A percentile compares a stretch with the other conserved stretches of the same genome.
phyloP scores from a whole-genome alignment of 2,113 vertebrate genomes.

The Epinephelus fuscoguttatus region DNA sequence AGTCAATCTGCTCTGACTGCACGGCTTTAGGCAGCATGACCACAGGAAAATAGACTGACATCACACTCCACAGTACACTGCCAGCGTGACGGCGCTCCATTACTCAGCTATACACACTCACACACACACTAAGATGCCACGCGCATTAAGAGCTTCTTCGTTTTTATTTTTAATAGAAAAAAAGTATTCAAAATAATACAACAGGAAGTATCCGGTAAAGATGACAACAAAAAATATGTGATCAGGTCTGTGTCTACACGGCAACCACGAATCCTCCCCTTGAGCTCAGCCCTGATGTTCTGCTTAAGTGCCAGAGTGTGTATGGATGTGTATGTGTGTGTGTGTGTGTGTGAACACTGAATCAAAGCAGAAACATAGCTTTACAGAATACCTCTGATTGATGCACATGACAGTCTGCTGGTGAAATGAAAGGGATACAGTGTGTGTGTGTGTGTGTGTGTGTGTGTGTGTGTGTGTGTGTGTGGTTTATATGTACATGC shows the following conservation, averaged over 20 bases:
- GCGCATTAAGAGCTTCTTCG: slow-evolving; percentile 57
- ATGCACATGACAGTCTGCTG: slow-evolving; percentile 53
- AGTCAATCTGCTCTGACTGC: slow-evolving; percentile 45
- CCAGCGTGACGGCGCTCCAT: slow-evolving; percentile 53
- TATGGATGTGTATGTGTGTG: slow-evolving; percentile 3
- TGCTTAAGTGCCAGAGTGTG: slow-evolving; percentile 43
- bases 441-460: neutral
- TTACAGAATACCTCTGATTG: slow-evolving; percentile 28
- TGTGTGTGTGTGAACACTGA: slow-evolving; percentile 22
- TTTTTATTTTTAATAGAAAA: slow-evolving; percentile 85
- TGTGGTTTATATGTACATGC: slow-evolving; percentile 36
- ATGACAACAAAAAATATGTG: slow-evolving; percentile 67
- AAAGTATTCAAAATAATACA: slow-evolving; percentile 83
- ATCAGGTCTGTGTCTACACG: slow-evolving; percentile 67
- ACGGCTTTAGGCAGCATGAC: slow-evolving; percentile 58
- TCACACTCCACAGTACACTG: slow-evolving; percentile 41
- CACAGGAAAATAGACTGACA: slow-evolving; percentile 59
- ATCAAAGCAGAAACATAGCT: slow-evolving; percentile 44
- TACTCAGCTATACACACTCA: slow-evolving; percentile 37
- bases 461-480: neutral
- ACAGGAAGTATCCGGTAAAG: slow-evolving; percentile 77
- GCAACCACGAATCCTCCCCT: slow-evolving; percentile 67
- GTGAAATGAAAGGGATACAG: slow-evolving; percentile 55
- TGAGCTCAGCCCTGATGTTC: slow-evolving; percentile 28
- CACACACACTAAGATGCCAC: slow-evolving; percentile 2